Base-by-base conservation (phyloP, 2,888 invertebrate genomes). In the Liodrosophila aerea region DNA sequence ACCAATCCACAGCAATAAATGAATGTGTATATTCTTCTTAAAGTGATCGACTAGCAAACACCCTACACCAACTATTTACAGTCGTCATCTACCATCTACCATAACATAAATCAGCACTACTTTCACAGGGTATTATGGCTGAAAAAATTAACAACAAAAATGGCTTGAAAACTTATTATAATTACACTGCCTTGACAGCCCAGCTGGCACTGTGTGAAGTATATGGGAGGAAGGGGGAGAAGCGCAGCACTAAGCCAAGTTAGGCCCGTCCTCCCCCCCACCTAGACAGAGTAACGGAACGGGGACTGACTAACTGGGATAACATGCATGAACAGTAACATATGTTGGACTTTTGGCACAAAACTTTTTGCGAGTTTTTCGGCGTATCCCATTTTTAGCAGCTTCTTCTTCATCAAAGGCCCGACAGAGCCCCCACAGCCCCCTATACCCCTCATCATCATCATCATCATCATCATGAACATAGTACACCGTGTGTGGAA, bases 131-230 rank as follows among this genome's bases (percentile, higher is more conserved):
- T 60, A 69, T 49, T 11, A 12, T 5, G 15, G n/a, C 9, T 16
- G n/a, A 22, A 4, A 22, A 2, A 40, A 41, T 53, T 34, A 43
- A 13, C 4, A 8, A 33, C 4, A 50, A 50, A 11, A 7, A 75
- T 78, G 73, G 76, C 76, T 73, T 57, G 83, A 70, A 85, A 85
- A 81, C 80, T 81, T 81, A 76, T 71, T 83, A 85, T 81, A 81
- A 81, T 85, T 85, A 81, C 76, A 70, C 70, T 64, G 58, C 41
- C 63, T 60, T 64, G 64, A 60, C 56, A 49, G 66, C 43, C 22
- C 51, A 53, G 45, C 41, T 45, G 43, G 8, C 36, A 40, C 58
- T 46, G 49, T 50, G 31, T 56, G 60, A 53, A 39, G 44, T 41
- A 39, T 44, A 40, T 16, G 58, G 40, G 50, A 15, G 49, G 7